phyloP scores from a whole-genome alignment of 2,113 vertebrate species.

The Ameiurus melas region DNA sequence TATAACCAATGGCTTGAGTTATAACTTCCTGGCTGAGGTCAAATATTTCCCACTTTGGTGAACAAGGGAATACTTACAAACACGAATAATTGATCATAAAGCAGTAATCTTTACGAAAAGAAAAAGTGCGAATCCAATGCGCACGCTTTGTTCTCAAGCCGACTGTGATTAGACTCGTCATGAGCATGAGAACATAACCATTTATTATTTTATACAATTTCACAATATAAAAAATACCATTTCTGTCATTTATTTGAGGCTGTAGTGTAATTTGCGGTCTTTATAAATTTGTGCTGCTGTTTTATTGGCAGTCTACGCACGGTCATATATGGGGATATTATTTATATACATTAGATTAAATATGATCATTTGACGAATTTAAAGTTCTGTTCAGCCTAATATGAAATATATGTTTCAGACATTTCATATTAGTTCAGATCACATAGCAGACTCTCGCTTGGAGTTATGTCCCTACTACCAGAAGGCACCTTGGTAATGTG shows the following conservation, averaged over 20 bases:
- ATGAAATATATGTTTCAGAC: background rate
- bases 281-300: background rate
- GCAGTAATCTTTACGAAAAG: background rate
- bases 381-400: background rate
- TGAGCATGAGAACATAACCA: background rate
- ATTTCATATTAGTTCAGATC: background rate
- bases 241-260: background rate
- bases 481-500: conserved; percentile 7
- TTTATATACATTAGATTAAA: too few species aligned
- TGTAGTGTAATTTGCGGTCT: background rate
- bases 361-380: background rate
- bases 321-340: too few species aligned
- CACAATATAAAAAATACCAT: background rate
- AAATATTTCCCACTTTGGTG: background rate
- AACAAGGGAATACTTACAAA: background rate
- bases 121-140: background rate
- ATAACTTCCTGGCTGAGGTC: background rate
- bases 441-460: background rate
- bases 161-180: background rate
- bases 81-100: background rate
- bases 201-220: too few species aligned
- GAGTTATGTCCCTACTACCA: background rate
- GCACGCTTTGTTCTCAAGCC: background rate
- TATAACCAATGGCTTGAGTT: background rate
- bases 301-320: background rate